Percentiles rank a stretch among this genome's conserved stretches.
phyloP scores from a whole-genome alignment of 2,797 vertebrate species.

The Echeneis naucrates region DNA sequence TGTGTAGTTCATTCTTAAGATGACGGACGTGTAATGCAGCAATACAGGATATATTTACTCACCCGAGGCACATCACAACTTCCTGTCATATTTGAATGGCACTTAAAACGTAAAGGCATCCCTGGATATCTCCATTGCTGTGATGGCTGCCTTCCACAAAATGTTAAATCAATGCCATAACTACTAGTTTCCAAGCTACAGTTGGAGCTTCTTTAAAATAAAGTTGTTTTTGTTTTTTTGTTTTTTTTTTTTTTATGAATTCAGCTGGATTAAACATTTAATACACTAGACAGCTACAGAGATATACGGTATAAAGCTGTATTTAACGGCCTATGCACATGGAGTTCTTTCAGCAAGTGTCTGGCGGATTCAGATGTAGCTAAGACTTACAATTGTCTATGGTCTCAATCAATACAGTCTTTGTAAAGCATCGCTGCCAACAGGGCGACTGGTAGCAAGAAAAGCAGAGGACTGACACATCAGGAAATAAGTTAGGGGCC shows the following conservation, averaged over 20 bases:
- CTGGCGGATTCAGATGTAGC: constrained; percentile 38
- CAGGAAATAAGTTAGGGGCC: constrained; percentile 49
- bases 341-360: neutral
- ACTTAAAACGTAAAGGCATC: no score
- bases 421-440: constrained; percentile 27
- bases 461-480: constrained; percentile 25
- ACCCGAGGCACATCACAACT: neutral
- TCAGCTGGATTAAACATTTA: neutral
- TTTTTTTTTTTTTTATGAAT: no score
- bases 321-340: neutral
- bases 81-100: neutral
- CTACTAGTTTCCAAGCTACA: neutral
- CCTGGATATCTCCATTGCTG: no score
- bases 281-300: neutral
- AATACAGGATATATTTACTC: constrained; percentile 25
- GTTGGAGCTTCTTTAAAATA: neutral
- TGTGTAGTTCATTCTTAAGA: constrained; percentile 29
- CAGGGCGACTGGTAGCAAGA: constrained; percentile 43
- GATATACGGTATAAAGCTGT: neutral
- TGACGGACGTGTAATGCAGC: neutral
- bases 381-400: constrained; percentile 13
- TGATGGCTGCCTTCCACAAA: neutral
- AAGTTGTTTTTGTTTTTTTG: no score
- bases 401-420: constrained; percentile 41
- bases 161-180: neutral